A percentile compares a stretch with the other conserved stretches of the same genome.
These are phyloP conservation scores for Octomys mimax DNA, from an alignment of 2,797 vertebrate genomes.

Conservation along the genomic window DNA sequence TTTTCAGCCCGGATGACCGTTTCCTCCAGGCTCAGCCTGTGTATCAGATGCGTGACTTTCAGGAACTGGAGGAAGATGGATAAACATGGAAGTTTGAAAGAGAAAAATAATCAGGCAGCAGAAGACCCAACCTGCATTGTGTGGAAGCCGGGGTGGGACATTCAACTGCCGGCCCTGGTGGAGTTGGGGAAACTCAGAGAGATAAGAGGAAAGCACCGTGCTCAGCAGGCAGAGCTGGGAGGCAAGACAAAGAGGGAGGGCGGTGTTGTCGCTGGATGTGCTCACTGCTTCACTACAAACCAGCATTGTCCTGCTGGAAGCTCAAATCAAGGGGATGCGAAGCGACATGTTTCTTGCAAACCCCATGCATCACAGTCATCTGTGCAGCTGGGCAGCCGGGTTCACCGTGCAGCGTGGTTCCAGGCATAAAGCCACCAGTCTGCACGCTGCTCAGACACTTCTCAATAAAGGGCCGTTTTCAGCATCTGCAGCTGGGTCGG, in stretches of 20 bases:
- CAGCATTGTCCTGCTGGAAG: constrained; percentile 86
- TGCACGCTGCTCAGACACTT: background rate
- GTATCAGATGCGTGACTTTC: constrained; percentile 89
- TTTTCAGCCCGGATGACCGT: constrained; percentile 92
- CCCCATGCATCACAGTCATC: constrained; percentile 83
- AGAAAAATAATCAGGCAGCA: background rate
- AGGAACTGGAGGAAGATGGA: constrained; percentile 92
- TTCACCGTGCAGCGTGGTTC: background rate
- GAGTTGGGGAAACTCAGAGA: constrained; percentile 93
- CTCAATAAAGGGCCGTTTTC: background rate
- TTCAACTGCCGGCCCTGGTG: constrained; percentile 83
- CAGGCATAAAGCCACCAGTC: constrained; percentile 29
- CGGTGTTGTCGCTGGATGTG: background rate
- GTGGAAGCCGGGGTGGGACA: constrained; percentile 33
- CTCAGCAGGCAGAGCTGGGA: constrained; percentile 84
- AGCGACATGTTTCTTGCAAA: constrained; percentile 76
- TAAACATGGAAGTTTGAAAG: constrained; percentile 87
- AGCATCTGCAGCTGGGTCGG: background rate
- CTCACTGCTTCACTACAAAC: constrained; percentile 40
- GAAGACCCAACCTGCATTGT: background rate
- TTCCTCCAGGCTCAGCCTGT: constrained; percentile 92
- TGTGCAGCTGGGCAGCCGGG: background rate
- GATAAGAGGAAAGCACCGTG: constrained; percentile 87
- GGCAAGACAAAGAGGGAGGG: constrained; percentile 7
- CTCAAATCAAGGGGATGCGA: constrained; percentile 84